A percentile compares a stretch with the other conserved stretches of the same genome.
These are phyloP conservation scores for Petrolisthes manimaculis DNA, from an alignment of 2,888 invertebrate species.

Conservation along the genomic window DNA sequence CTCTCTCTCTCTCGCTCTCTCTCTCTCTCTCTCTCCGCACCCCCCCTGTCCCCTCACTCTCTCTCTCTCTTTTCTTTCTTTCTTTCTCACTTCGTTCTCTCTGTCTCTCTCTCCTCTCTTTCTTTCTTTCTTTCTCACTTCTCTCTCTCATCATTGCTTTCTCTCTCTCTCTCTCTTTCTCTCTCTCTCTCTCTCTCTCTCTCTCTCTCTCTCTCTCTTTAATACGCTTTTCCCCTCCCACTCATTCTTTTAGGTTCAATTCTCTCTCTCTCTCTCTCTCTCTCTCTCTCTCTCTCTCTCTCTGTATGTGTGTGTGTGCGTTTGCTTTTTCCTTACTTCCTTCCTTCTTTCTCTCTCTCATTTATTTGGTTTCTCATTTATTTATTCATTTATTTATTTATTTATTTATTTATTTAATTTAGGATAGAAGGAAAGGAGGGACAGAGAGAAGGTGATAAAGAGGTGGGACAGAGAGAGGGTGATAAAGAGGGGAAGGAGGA, in stretches of 20 bases:
- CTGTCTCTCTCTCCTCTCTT: not conserved
- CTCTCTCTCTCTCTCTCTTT: not conserved
- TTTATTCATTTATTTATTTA: not conserved
- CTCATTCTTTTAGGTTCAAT: not conserved
- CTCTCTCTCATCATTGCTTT: not conserved
- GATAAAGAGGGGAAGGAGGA: not conserved
- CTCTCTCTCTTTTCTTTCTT: not conserved
- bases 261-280: not conserved
- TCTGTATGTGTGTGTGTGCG: no score
- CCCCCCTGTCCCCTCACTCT: no score
- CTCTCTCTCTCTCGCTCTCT: not conserved
- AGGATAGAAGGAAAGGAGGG: not conserved
- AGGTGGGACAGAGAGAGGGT: no score
- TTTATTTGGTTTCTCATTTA: not conserved
- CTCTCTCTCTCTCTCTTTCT: not conserved
- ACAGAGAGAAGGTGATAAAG: not conserved
- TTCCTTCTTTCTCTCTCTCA: not conserved
- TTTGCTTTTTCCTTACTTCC: no score
- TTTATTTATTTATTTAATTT: not conserved
- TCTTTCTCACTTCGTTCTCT: not conserved
- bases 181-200: not conserved
- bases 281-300: no score
- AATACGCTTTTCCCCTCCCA: not conserved
- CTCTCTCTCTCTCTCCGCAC: no score
- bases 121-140: not conserved